These are phyloP conservation scores for Heterodera carotae DNA, from an alignment of 1,140 invertebrate genomes.

Conservation along the genomic window DNA sequence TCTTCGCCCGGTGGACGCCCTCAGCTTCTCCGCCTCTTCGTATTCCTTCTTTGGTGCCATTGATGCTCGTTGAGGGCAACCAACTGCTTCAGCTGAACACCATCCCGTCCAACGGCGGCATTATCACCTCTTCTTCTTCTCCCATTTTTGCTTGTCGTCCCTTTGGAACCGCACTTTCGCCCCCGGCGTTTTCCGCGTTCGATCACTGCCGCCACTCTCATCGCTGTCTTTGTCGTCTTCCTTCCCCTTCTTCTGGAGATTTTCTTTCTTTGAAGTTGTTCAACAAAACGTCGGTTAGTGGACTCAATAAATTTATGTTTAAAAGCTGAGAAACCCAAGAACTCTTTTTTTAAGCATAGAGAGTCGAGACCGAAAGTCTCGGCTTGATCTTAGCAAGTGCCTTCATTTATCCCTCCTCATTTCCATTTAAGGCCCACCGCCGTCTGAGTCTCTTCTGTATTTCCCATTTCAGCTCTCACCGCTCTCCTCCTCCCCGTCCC, in stretches of 20 bases:
- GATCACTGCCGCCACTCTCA: neutral
- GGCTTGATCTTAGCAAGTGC: too few relatives aligned
- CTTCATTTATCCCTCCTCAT: neutral
- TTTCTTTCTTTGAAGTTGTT: neutral
- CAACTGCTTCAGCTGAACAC: too few relatives aligned
- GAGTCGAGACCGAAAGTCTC: too few relatives aligned
- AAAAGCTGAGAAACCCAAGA: neutral
- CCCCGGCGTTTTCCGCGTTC: neutral
- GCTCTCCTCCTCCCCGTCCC: neutral
- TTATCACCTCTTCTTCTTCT: neutral
- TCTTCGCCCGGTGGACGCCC: neutral
- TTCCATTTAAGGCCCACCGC: too few relatives aligned
- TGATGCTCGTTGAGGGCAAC: too few relatives aligned
- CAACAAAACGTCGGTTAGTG: neutral
- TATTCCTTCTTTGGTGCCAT: neutral
- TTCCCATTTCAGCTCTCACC: constrained; percentile 1
- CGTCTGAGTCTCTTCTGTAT: neutral
- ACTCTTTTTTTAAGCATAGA: neutral
- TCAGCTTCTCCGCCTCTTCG: neutral
- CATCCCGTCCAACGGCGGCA: neutral
- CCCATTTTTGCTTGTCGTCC: neutral
- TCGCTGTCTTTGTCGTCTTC: neutral
- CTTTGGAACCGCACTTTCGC: too few relatives aligned
- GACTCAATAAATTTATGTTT: neutral
- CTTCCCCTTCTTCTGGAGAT: neutral